Evolutionary conservation across 2,113 vertebrate species (phyloP).

Genomic region (Tragelaphus scriptus): DNA sequence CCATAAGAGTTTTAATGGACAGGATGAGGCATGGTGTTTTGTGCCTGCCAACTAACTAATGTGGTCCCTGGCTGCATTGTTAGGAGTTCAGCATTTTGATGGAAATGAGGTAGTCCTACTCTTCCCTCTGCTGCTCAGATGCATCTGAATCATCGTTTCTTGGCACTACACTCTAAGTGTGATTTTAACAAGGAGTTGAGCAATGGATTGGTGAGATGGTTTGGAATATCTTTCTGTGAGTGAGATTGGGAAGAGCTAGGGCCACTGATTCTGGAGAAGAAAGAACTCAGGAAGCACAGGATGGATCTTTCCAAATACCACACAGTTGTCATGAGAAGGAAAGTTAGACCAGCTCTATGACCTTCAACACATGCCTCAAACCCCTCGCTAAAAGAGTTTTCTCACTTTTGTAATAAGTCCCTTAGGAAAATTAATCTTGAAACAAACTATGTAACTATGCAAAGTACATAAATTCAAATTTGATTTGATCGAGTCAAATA

Average conservation of each 20-base stretch:
- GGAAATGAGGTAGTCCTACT: not conserved
- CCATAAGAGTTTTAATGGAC: not conserved
- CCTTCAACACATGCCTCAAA: not conserved
- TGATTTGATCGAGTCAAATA: not conserved
- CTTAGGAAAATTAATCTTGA: not conserved
- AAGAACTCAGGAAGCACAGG: not conserved
- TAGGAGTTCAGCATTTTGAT: not conserved
- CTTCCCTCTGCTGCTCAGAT: not conserved
- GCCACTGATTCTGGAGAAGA: not conserved
- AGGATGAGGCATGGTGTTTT: slow-evolving; percentile 18
- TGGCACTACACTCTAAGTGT: not conserved
- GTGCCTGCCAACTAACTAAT: slow-evolving; percentile 29
- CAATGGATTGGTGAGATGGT: not conserved
- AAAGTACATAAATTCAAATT: not conserved
- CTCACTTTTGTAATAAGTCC: not conserved
- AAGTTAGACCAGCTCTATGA: not conserved
- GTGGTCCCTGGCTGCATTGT: not conserved
- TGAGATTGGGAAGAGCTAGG: not conserved
- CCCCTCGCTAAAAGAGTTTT: not conserved
- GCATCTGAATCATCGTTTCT: not conserved
- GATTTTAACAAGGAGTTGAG: slow-evolving; percentile 25
- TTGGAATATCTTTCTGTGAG: not conserved
- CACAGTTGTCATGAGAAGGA: not conserved
- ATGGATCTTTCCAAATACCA: not conserved
- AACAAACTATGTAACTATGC: not conserved